These are phyloP conservation scores for Momotus momota DNA, from an alignment of 2,797 vertebrate genomes.

Conservation along the genomic window DNA sequence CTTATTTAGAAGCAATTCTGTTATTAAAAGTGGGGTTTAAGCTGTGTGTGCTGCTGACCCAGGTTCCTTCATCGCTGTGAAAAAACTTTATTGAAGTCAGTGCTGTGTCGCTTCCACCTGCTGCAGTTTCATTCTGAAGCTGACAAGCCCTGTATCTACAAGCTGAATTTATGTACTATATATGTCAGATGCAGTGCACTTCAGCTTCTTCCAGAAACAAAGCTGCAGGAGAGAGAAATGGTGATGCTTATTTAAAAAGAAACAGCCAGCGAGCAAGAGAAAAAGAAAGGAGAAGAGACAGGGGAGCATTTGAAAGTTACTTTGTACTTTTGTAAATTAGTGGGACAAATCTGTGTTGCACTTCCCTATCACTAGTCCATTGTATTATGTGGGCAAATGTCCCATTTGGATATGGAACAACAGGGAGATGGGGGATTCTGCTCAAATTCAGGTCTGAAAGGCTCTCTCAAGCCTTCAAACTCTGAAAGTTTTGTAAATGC, in stretches of 20 bases:
- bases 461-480: not conserved
- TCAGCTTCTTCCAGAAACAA: not conserved
- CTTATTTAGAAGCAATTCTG: not conserved
- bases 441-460: not conserved
- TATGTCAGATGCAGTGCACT: not conserved
- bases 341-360: not conserved
- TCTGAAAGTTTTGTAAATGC: not conserved
- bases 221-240: not conserved
- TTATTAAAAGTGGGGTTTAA: not conserved
- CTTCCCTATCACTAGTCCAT: not conserved
- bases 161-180: not conserved
- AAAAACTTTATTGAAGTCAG: not conserved
- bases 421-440: not conserved
- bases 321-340: not conserved
- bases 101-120: constrained; percentile 7
- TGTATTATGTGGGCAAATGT: not conserved
- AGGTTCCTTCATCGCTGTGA: not conserved
- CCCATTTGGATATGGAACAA: not conserved
- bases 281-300: not conserved
- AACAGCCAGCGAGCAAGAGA: not conserved
- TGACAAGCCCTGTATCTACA: not conserved
- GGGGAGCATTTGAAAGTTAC: not conserved
- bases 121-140: not conserved
- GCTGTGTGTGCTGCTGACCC: not conserved
- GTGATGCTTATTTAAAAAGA: not conserved